phyloP scores from a whole-genome alignment of 2,888 invertebrate species.

The Sinelater perroti region DNA sequence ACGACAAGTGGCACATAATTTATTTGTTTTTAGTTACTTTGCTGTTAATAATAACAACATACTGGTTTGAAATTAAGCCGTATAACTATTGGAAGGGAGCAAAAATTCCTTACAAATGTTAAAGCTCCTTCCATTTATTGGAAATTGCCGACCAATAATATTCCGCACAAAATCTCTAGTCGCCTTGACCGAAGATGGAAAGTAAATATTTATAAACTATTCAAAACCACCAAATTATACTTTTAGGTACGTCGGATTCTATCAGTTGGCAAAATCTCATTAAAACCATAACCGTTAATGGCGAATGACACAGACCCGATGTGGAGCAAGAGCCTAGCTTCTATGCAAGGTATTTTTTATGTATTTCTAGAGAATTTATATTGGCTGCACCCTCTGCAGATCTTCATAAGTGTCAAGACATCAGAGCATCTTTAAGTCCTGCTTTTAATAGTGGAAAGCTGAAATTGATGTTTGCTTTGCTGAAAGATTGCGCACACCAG shows the following conservation, averaged over 20 bases:
- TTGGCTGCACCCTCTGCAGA: not conserved
- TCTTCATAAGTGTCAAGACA: constrained; percentile 25
- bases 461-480: constrained; percentile 28
- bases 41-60: no score
- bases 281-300: constrained; percentile 61
- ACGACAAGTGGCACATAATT: no score
- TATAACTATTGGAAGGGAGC: not conserved
- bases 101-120: not conserved
- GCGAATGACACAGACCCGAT: constrained; percentile 60
- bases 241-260: constrained; percentile 45
- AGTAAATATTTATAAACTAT: not conserved
- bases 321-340: constrained; percentile 59
- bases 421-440: constrained; percentile 31
- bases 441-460: constrained; percentile 37
- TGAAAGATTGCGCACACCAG: constrained; percentile 35
- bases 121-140: not conserved
- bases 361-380: not conserved
- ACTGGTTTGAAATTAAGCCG: no score
- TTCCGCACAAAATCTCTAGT: not conserved
- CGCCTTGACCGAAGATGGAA: not conserved
- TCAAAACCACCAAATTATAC: no score
- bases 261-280: constrained; percentile 59
- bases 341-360: constrained; percentile 3
- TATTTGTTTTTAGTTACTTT: no score
- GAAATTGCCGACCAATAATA: not conserved